Evolutionary conservation across 1,140 invertebrate species (phyloP).

Genomic region (Drosophila obscura): DNA sequence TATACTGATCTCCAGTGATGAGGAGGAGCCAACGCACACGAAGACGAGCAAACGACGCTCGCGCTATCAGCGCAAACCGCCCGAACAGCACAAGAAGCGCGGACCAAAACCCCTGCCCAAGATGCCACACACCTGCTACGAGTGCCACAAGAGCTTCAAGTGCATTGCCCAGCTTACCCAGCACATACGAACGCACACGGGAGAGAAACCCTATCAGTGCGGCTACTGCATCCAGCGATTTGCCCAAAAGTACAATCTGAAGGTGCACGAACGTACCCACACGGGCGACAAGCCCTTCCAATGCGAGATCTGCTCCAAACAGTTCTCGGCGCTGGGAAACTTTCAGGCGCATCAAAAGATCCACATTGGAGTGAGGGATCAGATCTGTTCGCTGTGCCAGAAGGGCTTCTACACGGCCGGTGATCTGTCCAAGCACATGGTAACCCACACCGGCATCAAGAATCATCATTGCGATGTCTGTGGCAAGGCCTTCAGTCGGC

Average conservation of each 20-base stretch:
- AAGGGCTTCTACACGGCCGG: slow-evolving; percentile 89
- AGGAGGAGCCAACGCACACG: slow-evolving; percentile 39
- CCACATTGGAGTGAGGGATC: slow-evolving; percentile 86
- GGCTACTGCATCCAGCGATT: slow-evolving; percentile 91
- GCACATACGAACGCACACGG: slow-evolving; percentile 87
- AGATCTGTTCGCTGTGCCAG: slow-evolving; percentile 88
- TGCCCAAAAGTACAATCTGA: slow-evolving; percentile 93
- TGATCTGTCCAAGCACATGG: slow-evolving; percentile 89
- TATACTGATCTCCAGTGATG: slow-evolving; percentile 45
- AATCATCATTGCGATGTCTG: slow-evolving; percentile 91
- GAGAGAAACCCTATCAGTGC: slow-evolving; percentile 88
- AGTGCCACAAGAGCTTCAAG: slow-evolving; percentile 86
- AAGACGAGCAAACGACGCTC: slow-evolving; percentile 70
- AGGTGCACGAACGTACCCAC: slow-evolving; percentile 92
- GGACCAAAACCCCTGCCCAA: slow-evolving; percentile 86
- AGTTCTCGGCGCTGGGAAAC: slow-evolving; percentile 86
- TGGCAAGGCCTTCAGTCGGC: slow-evolving; percentile 88
- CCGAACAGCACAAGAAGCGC: slow-evolving; percentile 85
- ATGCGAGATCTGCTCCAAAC: slow-evolving; percentile 90
- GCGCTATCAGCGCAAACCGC: slow-evolving; percentile 85
- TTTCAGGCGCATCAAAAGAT: slow-evolving; percentile 86
- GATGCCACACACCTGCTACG: slow-evolving; percentile 85
- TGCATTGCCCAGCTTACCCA: slow-evolving; percentile 86
- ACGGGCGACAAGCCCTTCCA: slow-evolving; percentile 92
- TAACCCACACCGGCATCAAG: slow-evolving; percentile 90